Evolutionary conservation across 2,113 vertebrate species (phyloP).

Genomic region (Danio rerio): GRCz12tu NC_133184.1:51339501-51340000

Average conservation of each 20-base stretch:
- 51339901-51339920: conserved; percentile 87
- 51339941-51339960: conserved; percentile 88
- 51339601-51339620: conserved; percentile 91
- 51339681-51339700: conserved; percentile 87
- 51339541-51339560: conserved; percentile 90
- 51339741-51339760: conserved; percentile 84
- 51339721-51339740: conserved; percentile 85
- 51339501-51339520: conserved; percentile 95
- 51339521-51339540: conserved; percentile 90
- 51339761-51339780: conserved; percentile 84
- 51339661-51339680: conserved; percentile 88
- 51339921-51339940: conserved; percentile 88
- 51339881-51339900: conserved; percentile 81
- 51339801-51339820: conserved; percentile 74
- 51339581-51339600: conserved; percentile 86
- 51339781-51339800: conserved; percentile 82
- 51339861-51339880: conserved; percentile 85
- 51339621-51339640: conserved; percentile 89
- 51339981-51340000: conserved; percentile 68
- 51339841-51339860: conserved; percentile 85
- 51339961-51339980: conserved; percentile 82
- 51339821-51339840: conserved; percentile 86
- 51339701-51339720: conserved; percentile 90
- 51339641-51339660: conserved; percentile 91
- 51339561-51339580: conserved; percentile 88